Conservation (phyloP, 2,113 vertebrate genomes). For the Rana temporaria region DNA sequence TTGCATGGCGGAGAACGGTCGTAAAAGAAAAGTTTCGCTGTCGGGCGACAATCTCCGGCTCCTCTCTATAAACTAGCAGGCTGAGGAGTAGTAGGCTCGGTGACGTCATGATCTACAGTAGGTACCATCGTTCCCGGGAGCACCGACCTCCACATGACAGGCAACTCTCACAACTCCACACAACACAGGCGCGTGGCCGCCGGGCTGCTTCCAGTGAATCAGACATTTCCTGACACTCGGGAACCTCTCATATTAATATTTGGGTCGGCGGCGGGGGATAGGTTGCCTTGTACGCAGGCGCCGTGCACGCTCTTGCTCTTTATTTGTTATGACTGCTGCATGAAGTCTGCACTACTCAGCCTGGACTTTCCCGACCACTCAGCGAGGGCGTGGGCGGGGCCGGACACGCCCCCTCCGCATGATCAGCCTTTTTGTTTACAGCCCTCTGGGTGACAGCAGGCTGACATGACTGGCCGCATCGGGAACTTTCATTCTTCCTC, state of each 20-base stretch:
- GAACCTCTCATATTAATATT: slow-evolving; percentile 52
- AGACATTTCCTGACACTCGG: slow-evolving; percentile 54
- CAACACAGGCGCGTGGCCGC: slow-evolving; percentile 30
- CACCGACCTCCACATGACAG: slow-evolving; percentile 45
- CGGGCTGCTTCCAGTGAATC: slow-evolving; percentile 21
- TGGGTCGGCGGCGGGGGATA: slow-evolving; percentile 59
- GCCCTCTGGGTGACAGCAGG: not conserved
- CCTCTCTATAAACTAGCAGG: slow-evolving; percentile 86
- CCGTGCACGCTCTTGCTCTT: slow-evolving; percentile 52
- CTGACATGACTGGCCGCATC: not conserved
- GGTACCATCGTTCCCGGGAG: slow-evolving; percentile 82
- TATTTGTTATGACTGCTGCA: slow-evolving; percentile 53
- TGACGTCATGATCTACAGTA: slow-evolving; percentile 86
- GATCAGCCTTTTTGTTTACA: not conserved
- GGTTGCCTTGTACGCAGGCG: slow-evolving; percentile 60
- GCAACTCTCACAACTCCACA: slow-evolving; percentile 46
- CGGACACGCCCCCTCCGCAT: not conserved
- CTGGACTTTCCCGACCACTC: slow-evolving; percentile 26
- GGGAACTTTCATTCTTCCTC: no score
- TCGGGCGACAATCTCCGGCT: slow-evolving; percentile 77
- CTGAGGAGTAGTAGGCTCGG: slow-evolving; percentile 68
- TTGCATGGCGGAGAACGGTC: slow-evolving; percentile 66
- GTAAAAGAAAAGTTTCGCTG: slow-evolving; percentile 64
- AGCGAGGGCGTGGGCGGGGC: not conserved
- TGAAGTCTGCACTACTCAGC: slow-evolving; percentile 20